Conservation (phyloP, 2,888 invertebrate genomes). For the Drosophila phalerata region DNA sequence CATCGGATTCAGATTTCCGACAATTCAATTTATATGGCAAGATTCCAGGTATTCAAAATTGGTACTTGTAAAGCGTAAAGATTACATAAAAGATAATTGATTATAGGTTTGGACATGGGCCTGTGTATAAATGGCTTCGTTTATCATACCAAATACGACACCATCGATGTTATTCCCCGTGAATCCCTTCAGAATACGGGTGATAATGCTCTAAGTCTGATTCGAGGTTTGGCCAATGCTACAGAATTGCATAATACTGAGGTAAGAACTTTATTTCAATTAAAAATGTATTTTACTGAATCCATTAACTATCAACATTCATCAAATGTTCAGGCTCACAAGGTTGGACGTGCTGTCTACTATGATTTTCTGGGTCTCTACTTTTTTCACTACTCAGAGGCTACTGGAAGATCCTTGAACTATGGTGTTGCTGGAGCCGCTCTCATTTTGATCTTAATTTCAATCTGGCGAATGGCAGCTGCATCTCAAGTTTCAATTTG, state of each 20-base stretch:
- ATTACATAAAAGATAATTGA: background rate
- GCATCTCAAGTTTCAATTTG: conserved; percentile 63
- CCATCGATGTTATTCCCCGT: conserved; percentile 87
- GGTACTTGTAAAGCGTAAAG: rapidly evolving
- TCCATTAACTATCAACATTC: too few relatives aligned
- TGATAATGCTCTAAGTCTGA: conserved; percentile 88
- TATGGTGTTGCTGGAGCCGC: conserved; percentile 81
- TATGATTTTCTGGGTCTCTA: conserved; percentile 90
- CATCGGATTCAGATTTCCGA: conserved; percentile 89
- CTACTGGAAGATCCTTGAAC: conserved; percentile 83
- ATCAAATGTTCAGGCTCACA: conserved; percentile 34
- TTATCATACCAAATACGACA: conserved; percentile 92
- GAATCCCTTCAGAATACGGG: conserved; percentile 91
- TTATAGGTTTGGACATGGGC: conserved; percentile 90
- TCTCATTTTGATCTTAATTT: conserved; percentile 76
- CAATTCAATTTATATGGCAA: conserved; percentile 86
- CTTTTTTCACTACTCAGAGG: conserved; percentile 88
- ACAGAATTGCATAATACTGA: conserved; percentile 75
- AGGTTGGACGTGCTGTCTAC: conserved; percentile 87
- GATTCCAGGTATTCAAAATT: conserved; percentile 64
- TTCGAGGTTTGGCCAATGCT: conserved; percentile 86
- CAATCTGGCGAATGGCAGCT: conserved; percentile 73
- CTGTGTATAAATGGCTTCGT: conserved; percentile 90
- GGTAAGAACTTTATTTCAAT: conserved; percentile 46
- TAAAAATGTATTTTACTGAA: too few relatives aligned